These are phyloP conservation scores for Nipponia nippon DNA, from an alignment of 2,113 vertebrate genomes.

Conservation along the genomic window DNA sequence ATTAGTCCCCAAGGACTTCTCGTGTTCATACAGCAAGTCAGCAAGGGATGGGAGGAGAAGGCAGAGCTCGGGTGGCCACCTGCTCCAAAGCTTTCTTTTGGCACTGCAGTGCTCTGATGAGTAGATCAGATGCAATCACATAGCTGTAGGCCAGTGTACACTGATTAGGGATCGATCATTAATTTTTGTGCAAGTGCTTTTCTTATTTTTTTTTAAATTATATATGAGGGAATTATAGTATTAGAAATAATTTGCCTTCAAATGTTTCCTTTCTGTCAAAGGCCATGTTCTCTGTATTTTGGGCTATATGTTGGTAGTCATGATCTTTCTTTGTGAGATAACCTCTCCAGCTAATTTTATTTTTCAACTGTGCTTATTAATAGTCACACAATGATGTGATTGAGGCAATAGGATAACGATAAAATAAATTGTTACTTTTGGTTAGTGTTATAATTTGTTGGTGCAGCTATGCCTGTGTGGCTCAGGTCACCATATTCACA, in stretches of 20 bases:
- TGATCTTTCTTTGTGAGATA: not conserved
- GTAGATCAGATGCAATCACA: not conserved
- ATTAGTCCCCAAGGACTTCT: not conserved
- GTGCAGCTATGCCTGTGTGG: not conserved
- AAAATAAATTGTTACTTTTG: not conserved
- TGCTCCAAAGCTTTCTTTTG: not conserved
- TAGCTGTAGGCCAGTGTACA: not conserved
- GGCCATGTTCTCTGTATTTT: not conserved
- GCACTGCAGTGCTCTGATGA: not conserved
- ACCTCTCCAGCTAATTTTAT: not conserved
- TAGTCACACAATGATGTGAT: not conserved
- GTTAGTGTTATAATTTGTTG: not conserved
- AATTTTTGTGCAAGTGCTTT: not conserved
- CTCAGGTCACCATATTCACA: not conserved
- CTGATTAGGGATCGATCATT: not conserved
- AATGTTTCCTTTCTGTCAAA: not conserved
- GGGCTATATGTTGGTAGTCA: not conserved
- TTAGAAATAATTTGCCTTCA: not conserved
- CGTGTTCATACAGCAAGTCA: not conserved
- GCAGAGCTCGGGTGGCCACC: not conserved
- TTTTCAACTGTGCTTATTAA: not conserved
- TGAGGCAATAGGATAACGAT: not conserved
- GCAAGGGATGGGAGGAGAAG: not conserved
- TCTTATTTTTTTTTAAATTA: not conserved
- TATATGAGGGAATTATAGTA: not conserved